A percentile compares a stretch with the other conserved stretches of the same genome.
These are phyloP conservation scores for Coryphaenoides rupestris DNA, from an alignment of 2,113 vertebrate genomes.

Conservation along the genomic window DNA sequence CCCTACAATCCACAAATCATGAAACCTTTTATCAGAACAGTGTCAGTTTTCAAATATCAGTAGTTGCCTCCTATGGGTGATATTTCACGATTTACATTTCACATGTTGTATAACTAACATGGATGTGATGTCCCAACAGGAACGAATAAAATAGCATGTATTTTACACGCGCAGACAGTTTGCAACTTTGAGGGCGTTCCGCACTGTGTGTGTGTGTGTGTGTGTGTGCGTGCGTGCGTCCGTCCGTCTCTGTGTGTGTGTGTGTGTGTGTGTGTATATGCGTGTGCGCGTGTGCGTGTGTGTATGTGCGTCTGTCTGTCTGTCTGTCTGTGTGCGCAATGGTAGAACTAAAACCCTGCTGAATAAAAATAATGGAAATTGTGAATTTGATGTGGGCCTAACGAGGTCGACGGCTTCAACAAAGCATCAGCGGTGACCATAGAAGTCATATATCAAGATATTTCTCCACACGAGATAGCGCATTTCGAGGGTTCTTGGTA, in stretches of 20 bases:
- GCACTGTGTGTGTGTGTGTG: constrained; percentile 75
- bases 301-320: too few relatives aligned
- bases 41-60: constrained; percentile 52
- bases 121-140: constrained; percentile 63
- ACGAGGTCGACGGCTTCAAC: constrained; percentile 92
- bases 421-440: constrained; percentile 82
- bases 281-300: neutral
- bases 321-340: too few relatives aligned
- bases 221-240: constrained; percentile 46
- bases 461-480: constrained; percentile 63
- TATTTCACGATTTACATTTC: constrained; percentile 68
- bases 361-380: constrained; percentile 88
- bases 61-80: constrained; percentile 51
- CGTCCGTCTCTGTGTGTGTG: neutral
- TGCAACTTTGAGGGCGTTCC: constrained; percentile 83
- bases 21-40: constrained; percentile 31
- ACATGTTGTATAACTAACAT: constrained; percentile 69
- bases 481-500: constrained; percentile 65
- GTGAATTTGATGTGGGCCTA: constrained; percentile 92
- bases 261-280: neutral
- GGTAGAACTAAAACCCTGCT: constrained; percentile 73
- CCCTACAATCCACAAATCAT: constrained; percentile 48
- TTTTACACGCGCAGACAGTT: constrained; percentile 77
- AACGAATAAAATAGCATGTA: constrained; percentile 64
- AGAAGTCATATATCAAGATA: constrained; percentile 77